Evolutionary conservation across 2,797 vertebrate species (phyloP).

Genomic region (Ctenopoma kingsleyae): DNA sequence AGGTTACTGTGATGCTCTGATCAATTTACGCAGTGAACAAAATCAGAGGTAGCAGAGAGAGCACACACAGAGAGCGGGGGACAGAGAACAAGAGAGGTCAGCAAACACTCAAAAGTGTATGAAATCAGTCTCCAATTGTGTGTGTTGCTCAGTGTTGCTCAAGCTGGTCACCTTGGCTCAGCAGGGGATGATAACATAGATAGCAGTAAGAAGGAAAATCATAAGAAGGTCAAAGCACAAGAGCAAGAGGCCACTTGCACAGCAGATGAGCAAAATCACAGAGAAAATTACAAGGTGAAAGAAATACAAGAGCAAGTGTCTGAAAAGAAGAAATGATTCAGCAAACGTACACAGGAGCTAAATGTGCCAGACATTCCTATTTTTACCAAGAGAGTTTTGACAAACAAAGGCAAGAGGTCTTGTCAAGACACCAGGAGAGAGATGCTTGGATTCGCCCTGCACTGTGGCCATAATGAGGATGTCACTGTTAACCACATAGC

Average conservation of each 20-base stretch:
- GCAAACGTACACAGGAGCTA: neutral
- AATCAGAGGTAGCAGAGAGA: conserved; percentile 27
- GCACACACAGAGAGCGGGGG: conserved; percentile 15
- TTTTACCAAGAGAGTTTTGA: neutral
- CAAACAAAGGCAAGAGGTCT: neutral
- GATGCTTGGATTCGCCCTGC: conserved; percentile 4
- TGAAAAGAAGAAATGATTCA: no score
- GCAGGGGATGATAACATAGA: conserved; percentile 53
- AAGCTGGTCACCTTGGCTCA: conserved; percentile 61
- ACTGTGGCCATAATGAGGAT: conserved; percentile 23
- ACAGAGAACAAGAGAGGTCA: conserved; percentile 38
- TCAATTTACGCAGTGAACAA: conserved; percentile 19
- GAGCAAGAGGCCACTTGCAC: conserved; percentile 29
- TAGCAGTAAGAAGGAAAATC: conserved; percentile 43
- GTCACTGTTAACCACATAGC: conserved; percentile 16
- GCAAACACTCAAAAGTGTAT: conserved; percentile 32
- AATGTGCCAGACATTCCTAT: neutral
- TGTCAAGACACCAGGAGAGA: no score
- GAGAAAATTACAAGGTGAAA: conserved; percentile 19
- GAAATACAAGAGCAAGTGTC: neutral
- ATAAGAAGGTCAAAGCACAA: conserved; percentile 54
- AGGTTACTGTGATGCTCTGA: conserved; percentile 58
- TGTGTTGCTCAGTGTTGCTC: conserved; percentile 24
- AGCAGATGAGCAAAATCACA: conserved; percentile 39
- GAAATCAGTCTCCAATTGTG: conserved; percentile 57